A percentile compares a stretch with the other conserved stretches of the same genome.
These are phyloP conservation scores for Plumapathes pennacea DNA, from an alignment of 92 coral and sea anemone species.

Conservation along the genomic window DNA sequence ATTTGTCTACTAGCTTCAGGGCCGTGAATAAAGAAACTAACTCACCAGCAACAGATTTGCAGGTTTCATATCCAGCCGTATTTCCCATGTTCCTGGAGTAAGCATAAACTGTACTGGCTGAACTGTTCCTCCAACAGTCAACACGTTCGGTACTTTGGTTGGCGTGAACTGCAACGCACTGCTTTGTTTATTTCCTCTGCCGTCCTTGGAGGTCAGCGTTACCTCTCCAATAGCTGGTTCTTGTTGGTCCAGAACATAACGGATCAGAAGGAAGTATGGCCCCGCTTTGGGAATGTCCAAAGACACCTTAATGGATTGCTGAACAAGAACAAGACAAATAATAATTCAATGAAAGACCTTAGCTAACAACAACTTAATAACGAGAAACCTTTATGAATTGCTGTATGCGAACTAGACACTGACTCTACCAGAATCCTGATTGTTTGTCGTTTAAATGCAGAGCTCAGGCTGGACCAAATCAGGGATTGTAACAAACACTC, in stretches of 20 bases:
- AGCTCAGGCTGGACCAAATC: too few species aligned
- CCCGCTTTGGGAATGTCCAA: slow-evolving; percentile 78
- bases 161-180: slow-evolving; percentile 78
- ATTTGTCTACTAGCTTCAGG: too few species aligned
- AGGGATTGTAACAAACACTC: too few species aligned
- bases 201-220: slow-evolving; percentile 64
- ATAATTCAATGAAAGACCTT: too few species aligned
- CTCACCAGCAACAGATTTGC: slow-evolving; percentile 78
- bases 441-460: too few species aligned
- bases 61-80: slow-evolving; percentile 68
- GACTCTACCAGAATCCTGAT: too few species aligned
- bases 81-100: slow-evolving; percentile 76
- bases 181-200: slow-evolving; percentile 73
- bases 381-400: too few species aligned
- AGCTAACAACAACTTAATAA: too few species aligned
- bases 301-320: slow-evolving; percentile 72
- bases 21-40: background rate
- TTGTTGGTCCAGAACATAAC: slow-evolving; percentile 60
- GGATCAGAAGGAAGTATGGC: slow-evolving; percentile 82
- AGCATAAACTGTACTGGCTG: slow-evolving; percentile 79
- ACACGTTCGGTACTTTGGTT: slow-evolving; percentile 31
- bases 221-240: slow-evolving; percentile 72
- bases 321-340: too few species aligned
- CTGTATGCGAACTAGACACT: too few species aligned
- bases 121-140: slow-evolving; percentile 72